A percentile compares a stretch with the other conserved stretches of the same genome.
phyloP scores from a whole-genome alignment of 2,888 invertebrate species.

The Ochropleura plecta region DNA sequence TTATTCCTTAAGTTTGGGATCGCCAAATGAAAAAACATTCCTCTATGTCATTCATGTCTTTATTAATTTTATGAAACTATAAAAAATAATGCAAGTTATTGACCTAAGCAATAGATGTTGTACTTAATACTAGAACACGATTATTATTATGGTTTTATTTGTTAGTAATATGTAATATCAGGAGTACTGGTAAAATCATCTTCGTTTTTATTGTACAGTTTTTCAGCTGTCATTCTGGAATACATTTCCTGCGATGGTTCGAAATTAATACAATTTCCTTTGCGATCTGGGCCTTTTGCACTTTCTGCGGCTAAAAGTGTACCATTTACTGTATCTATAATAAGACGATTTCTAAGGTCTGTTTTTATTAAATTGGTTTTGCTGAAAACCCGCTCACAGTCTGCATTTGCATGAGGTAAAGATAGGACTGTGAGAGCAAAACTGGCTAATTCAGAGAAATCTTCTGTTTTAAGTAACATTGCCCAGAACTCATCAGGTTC shows the following conservation, averaged over 20 bases:
- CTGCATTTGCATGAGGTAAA: slow-evolving; percentile 1
- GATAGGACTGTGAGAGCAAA: slow-evolving; percentile 17
- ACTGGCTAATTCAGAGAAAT: slow-evolving; percentile 32
- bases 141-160: not conserved
- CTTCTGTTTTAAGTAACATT: slow-evolving; percentile 44
- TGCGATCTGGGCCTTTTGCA: slow-evolving; percentile 2
- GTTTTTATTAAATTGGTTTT: slow-evolving; percentile 43
- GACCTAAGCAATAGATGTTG: not conserved
- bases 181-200: not conserved
- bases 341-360: slow-evolving; percentile 33
- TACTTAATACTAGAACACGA: not conserved
- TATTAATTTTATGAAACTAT: not conserved
- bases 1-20: not conserved
- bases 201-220: not conserved
- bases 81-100: not conserved
- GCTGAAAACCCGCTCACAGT: slow-evolving; percentile 24
- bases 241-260: slow-evolving; percentile 23
- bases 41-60: not conserved
- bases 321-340: slow-evolving; percentile 31
- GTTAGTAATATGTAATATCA: slow-evolving; percentile 2
- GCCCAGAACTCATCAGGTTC: slow-evolving; percentile 52
- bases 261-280: slow-evolving; percentile 13
- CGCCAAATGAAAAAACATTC: slow-evolving; percentile 1
- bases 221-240: slow-evolving; percentile 8
- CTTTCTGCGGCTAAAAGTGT: slow-evolving; percentile 19